Percentiles rank a stretch among this genome's conserved stretches.
Conservation (phyloP, 2,797 vertebrate species). For the Trichosurus vulpecula region DNA sequence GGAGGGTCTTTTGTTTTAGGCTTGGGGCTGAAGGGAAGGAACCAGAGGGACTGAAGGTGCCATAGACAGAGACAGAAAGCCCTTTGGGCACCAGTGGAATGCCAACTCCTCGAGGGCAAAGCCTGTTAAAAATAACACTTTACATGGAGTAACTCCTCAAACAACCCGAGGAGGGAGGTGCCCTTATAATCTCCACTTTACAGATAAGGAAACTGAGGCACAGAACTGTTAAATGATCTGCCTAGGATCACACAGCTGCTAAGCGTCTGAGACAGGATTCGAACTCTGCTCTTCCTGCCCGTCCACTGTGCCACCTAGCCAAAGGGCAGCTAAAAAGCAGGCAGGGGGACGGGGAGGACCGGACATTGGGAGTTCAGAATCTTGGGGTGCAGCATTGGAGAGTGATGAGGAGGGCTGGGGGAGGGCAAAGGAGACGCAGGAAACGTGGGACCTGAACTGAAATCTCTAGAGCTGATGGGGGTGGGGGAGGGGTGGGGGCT, state of each 20-base stretch:
- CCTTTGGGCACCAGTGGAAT: neutral
- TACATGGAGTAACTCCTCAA: neutral
- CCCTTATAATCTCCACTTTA: neutral
- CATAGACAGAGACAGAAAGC: neutral
- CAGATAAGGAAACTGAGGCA: neutral
- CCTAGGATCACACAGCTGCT: neutral
- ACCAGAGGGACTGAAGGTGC: neutral
- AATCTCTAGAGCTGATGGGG: neutral
- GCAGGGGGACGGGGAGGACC: neutral
- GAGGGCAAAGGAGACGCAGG: neutral
- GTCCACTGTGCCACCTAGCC: neutral
- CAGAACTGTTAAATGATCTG: neutral
- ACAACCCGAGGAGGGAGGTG: neutral
- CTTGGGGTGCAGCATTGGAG: neutral
- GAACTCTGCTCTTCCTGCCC: neutral
- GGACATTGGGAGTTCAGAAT: neutral
- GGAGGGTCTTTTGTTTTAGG: neutral
- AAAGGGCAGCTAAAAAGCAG: neutral
- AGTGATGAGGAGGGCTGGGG: neutral
- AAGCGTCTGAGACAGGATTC: neutral
- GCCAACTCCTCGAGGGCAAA: neutral
- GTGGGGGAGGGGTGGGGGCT: too few relatives aligned
- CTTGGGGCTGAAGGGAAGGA: neutral
- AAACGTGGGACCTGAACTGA: neutral
- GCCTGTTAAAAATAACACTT: neutral